These are phyloP conservation scores for Tachina fera DNA, from an alignment of 2,888 invertebrate genomes.

Conservation along the genomic window DNA sequence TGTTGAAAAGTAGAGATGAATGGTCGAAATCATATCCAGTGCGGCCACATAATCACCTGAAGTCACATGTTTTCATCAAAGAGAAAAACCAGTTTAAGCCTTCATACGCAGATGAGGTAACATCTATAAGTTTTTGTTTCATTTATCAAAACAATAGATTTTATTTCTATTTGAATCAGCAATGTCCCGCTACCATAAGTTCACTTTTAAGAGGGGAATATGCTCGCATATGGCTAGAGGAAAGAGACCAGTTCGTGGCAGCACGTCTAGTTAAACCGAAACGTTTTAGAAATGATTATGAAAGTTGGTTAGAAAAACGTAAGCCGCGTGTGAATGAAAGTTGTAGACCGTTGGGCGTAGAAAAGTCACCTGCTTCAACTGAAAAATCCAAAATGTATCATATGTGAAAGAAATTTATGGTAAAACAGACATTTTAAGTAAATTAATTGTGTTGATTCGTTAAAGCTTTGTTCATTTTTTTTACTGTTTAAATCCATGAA, in stretches of 20 bases:
- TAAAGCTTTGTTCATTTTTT: neutral
- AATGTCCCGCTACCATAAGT: constrained; percentile 70
- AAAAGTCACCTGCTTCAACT: neutral
- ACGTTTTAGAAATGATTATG: constrained; percentile 75
- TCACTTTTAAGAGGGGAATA: constrained; percentile 75
- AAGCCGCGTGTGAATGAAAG: constrained; percentile 44
- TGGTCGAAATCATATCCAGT: constrained; percentile 74
- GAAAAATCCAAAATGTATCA: neutral
- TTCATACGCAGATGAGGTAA: constrained; percentile 73
- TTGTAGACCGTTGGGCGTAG: constrained; percentile 25
- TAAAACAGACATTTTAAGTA: neutral
- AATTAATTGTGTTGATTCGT: neutral
- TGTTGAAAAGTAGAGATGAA: constrained; percentile 48
- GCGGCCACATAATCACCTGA: constrained; percentile 73
- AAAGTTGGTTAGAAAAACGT: constrained; percentile 76
- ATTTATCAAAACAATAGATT: neutral
- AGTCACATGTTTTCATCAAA: constrained; percentile 59
- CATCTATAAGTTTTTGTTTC: constrained; percentile 10
- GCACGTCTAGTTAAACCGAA: constrained; percentile 68
- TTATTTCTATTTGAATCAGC: constrained; percentile 45
- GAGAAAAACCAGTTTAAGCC: constrained; percentile 69
- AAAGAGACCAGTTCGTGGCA: constrained; percentile 72
- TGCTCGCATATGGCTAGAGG: constrained; percentile 74
- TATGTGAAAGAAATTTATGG: neutral
- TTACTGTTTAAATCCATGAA: no score